Conservation (phyloP, 2,888 invertebrate genomes). For the Athripsodes cinereus region DNA sequence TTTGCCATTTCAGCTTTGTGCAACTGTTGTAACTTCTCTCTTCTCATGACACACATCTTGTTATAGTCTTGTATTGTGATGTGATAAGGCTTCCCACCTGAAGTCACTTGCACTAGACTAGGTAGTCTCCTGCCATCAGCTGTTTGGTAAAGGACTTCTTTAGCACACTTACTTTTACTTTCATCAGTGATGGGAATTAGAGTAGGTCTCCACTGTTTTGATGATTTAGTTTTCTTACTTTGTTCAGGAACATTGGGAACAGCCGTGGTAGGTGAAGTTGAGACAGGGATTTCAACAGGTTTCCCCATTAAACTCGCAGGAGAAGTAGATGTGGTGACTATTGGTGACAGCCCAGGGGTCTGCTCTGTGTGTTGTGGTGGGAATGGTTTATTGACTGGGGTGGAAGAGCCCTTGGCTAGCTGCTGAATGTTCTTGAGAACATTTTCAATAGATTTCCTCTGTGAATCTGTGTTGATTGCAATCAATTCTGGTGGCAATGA, state of each 20-base stretch:
- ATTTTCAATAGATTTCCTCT: conserved; percentile 45
- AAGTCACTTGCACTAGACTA: conserved; percentile 66
- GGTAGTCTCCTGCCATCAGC: conserved; percentile 55
- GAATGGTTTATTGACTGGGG: conserved; percentile 43
- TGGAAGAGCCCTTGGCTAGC: conserved; percentile 44
- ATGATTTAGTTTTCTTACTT: conserved; percentile 46
- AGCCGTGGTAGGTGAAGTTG: conserved; percentile 29
- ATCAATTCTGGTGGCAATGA: conserved; percentile 53
- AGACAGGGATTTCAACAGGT: conserved; percentile 34
- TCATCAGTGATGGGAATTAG: conserved; percentile 61
- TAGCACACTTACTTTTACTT: conserved; percentile 39
- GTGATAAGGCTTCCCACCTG: conserved; percentile 73
- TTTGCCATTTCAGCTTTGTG: conserved; percentile 42
- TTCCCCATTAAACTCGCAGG: conserved; percentile 16
- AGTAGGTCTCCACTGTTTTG: conserved; percentile 67
- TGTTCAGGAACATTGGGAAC: conserved; percentile 37
- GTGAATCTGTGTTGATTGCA: conserved; percentile 50
- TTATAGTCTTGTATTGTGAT: conserved; percentile 74
- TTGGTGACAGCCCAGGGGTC: conserved; percentile 14
- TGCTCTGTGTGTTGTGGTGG: conserved; percentile 34
- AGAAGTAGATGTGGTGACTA: conserved; percentile 32
- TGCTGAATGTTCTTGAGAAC: conserved; percentile 48
- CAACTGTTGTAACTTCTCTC: conserved; percentile 59
- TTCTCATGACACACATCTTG: conserved; percentile 67
- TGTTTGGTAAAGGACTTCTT: conserved; percentile 50